Conservation (phyloP, 2,888 invertebrate genomes). For the Idaea biselata region DNA sequence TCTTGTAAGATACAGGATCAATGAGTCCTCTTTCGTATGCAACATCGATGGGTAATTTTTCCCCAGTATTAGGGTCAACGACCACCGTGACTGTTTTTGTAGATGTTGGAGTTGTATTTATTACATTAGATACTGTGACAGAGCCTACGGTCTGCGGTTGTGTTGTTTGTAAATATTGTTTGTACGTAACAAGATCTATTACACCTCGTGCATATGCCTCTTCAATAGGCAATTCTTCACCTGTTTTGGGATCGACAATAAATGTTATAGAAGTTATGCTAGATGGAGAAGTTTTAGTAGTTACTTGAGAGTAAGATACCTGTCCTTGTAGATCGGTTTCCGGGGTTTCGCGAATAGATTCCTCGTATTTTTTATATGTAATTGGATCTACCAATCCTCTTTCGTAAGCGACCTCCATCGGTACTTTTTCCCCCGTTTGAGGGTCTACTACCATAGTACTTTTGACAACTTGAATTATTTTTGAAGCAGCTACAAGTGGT, state of each 20-base stretch:
- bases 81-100: slow-evolving; percentile 48
- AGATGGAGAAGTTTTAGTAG: slow-evolving; percentile 22
- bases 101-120: slow-evolving; percentile 53
- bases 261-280: slow-evolving; percentile 34
- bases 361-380: slow-evolving; percentile 76
- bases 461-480: slow-evolving; percentile 84
- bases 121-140: slow-evolving; percentile 49
- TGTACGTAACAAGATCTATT: slow-evolving; percentile 38
- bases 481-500: slow-evolving; percentile 86
- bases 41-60: slow-evolving; percentile 85
- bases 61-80: slow-evolving; percentile 87
- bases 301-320: slow-evolving; percentile 43
- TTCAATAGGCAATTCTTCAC: slow-evolving; percentile 87
- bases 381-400: slow-evolving; percentile 85
- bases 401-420: slow-evolving; percentile 89
- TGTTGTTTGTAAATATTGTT: slow-evolving; percentile 25
- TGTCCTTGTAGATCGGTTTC: slow-evolving; percentile 41
- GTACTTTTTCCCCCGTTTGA: slow-evolving; percentile 88
- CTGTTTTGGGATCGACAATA: slow-evolving; percentile 88
- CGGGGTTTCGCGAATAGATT: slow-evolving; percentile 64
- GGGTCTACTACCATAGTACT: slow-evolving; percentile 87
- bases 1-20: slow-evolving; percentile 74
- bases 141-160: slow-evolving; percentile 23
- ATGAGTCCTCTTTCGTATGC: slow-evolving; percentile 77
- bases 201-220: slow-evolving; percentile 86